Conservation (phyloP, 2,888 invertebrate species). For the Cetonia aurata region DNA sequence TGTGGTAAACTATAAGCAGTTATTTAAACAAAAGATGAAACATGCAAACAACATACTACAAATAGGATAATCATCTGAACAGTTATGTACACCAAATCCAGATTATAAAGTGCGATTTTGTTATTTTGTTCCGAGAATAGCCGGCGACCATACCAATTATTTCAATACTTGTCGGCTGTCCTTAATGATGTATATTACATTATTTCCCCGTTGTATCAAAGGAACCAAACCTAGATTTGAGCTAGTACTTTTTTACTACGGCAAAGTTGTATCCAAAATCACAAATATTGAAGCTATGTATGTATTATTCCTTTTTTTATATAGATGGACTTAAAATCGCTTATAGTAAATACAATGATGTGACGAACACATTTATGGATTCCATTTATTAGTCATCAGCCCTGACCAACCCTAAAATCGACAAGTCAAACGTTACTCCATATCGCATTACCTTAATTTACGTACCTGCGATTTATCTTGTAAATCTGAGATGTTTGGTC, state of each 20-base stretch:
- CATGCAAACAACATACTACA: conserved; percentile 63
- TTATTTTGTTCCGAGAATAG: conserved; percentile 40
- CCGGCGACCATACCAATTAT: conserved; percentile 34
- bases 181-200: conserved; percentile 34
- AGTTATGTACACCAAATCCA: conserved; percentile 63
- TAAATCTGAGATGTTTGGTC: conserved; percentile 60
- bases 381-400: conserved; percentile 66
- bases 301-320: conserved; percentile 53
- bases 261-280: conserved; percentile 65
- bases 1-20: conserved; percentile 65
- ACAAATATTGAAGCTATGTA: conserved; percentile 63
- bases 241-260: conserved; percentile 56
- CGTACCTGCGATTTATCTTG: conserved; percentile 64
- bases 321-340: conserved; percentile 62
- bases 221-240: conserved; percentile 53
- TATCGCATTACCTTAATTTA: not conserved
- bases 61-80: conserved; percentile 54
- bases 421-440: conserved; percentile 41
- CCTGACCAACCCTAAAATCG: conserved; percentile 68
- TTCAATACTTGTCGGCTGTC: conserved; percentile 11
- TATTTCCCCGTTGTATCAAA: conserved; percentile 42
- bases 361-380: conserved; percentile 49
- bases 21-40: conserved; percentile 62
- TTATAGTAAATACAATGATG: conserved; percentile 58
- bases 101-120: conserved; percentile 52